Evolutionary conservation across 2,888 invertebrate species (phyloP).

Genomic region (Pherbina coryleti): DNA sequence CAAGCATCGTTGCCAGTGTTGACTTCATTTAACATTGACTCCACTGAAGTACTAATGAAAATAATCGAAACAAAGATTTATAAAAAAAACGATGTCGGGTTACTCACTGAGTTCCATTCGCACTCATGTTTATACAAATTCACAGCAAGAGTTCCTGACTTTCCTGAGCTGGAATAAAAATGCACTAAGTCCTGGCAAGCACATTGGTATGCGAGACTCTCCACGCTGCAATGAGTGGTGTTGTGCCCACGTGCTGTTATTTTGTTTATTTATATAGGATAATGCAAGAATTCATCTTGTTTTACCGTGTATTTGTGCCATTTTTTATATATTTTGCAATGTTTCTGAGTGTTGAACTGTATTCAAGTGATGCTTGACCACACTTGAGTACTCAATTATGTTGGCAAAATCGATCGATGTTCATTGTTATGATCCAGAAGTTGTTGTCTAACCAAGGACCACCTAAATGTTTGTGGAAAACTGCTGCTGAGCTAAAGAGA

Average conservation of each 20-base stretch:
- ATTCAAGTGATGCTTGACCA: neutral
- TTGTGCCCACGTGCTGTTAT: conserved; percentile 28
- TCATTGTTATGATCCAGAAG: neutral
- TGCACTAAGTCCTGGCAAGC: neutral
- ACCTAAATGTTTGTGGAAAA: conserved; percentile 3
- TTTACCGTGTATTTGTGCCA: neutral
- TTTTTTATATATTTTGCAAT: neutral
- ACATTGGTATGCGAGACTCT: neutral
- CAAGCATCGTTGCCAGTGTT: neutral
- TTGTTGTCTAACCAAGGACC: conserved; percentile 1
- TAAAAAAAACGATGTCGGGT: neutral
- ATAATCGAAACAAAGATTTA: neutral
- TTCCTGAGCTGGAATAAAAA: neutral
- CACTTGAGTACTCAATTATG: conserved; percentile 23
- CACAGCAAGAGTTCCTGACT: conserved; percentile 21
- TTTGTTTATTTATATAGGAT: conserved; percentile 8
- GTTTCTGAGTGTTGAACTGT: neutral
- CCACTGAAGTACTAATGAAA: neutral
- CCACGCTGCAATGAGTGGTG: neutral
- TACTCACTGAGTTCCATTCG: conserved; percentile 4
- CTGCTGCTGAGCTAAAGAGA: neutral
- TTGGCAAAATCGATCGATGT: too few relatives aligned
- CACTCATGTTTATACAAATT: conserved; percentile 27
- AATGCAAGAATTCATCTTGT: neutral
- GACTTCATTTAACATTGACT: conserved; percentile 36